These are phyloP conservation scores for Ranitomeya variabilis DNA, from an alignment of 2,113 vertebrate genomes.

Conservation along the genomic window DNA sequence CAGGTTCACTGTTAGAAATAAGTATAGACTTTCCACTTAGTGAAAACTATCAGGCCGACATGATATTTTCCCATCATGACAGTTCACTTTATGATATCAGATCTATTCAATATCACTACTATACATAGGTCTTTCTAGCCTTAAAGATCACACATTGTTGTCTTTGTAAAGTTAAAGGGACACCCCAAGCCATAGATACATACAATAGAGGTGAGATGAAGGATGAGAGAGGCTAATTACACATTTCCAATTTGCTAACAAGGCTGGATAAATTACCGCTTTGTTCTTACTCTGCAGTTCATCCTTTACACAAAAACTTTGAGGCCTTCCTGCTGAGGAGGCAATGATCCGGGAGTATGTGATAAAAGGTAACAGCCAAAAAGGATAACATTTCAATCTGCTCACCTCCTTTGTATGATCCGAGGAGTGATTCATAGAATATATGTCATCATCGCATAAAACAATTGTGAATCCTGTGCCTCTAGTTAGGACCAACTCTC, in stretches of 20 bases:
- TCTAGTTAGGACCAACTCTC: too few species aligned
- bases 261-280: neutral
- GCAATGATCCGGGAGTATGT: neutral
- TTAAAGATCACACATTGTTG: slow-evolving; percentile 2
- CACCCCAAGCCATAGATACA: neutral
- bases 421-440: neutral
- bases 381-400: neutral
- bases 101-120: neutral
- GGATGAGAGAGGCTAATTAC: neutral
- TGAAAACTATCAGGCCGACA: neutral
- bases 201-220: neutral
- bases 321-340: neutral
- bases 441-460: neutral
- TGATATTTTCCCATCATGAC: neutral
- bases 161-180: neutral
- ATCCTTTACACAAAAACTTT: neutral
- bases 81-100: neutral
- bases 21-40: neutral
- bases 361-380: neutral
- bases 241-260: neutral
- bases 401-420: neutral
- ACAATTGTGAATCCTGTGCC: neutral
- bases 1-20: neutral
- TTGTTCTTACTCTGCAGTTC: neutral
- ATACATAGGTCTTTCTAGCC: neutral